These are phyloP conservation scores for Euwallacea similis DNA, from an alignment of 1,140 invertebrate species.

Conservation along the genomic window DNA sequence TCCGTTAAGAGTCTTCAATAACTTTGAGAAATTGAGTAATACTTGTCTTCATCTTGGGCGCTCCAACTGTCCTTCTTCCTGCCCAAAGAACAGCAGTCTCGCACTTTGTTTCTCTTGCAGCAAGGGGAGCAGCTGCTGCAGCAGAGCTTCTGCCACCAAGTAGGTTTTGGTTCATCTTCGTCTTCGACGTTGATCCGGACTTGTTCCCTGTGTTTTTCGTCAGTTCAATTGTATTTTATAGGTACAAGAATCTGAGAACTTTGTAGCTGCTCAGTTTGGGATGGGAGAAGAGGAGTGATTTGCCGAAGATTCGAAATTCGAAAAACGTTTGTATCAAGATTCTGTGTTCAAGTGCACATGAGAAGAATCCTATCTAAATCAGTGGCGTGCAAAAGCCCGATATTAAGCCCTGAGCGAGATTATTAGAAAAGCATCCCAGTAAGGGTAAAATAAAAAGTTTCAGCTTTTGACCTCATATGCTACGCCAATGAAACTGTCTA, in stretches of 20 bases:
- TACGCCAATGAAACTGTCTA: no score
- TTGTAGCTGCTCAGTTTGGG: not conserved
- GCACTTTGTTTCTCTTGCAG: constrained; percentile 48
- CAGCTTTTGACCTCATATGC: no score
- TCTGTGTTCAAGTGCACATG: no score
- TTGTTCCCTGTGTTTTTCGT: constrained; percentile 11
- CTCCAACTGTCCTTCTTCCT: constrained; percentile 51
- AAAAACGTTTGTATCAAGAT: no score
- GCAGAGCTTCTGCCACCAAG: constrained; percentile 33
- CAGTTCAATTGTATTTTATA: not conserved
- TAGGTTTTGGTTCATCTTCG: constrained; percentile 38
- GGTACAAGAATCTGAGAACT: not conserved
- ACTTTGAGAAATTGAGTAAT: not conserved
- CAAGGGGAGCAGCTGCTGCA: constrained; percentile 38
- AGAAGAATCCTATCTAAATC: no score
- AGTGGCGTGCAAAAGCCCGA: no score
- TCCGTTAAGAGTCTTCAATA: not conserved
- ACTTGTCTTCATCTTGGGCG: constrained; percentile 11
- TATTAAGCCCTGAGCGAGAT: no score
- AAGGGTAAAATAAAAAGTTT: no score
- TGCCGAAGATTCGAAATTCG: not conserved
- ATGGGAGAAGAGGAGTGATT: not conserved
- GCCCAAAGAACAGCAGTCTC: constrained; percentile 46
- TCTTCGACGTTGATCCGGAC: constrained; percentile 45
- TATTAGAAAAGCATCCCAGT: no score